Percentiles rank a stretch among this genome's conserved stretches.
Evolutionary conservation across 2,113 vertebrate species (phyloP).

Genomic region (Gobio gobio): DNA sequence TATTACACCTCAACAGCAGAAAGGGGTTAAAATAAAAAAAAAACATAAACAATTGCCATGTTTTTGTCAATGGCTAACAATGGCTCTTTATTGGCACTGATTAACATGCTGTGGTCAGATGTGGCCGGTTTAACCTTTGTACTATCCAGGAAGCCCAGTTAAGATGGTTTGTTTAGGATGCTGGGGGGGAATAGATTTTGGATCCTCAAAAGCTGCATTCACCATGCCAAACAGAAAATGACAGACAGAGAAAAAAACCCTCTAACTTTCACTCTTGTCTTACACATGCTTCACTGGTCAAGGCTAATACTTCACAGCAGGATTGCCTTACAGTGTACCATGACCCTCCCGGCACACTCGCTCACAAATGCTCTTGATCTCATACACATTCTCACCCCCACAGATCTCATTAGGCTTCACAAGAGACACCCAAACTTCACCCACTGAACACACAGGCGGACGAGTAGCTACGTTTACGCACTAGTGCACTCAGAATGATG

Average conservation of each 20-base stretch:
- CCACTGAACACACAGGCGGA: slow-evolving; percentile 29
- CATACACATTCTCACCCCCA: slow-evolving; percentile 23
- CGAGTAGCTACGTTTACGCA: neutral
- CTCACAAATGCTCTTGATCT: slow-evolving; percentile 38
- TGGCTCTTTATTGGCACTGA: neutral
- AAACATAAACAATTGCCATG: neutral
- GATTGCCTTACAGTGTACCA: slow-evolving; percentile 39
- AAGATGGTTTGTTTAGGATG: neutral
- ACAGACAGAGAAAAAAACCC: neutral
- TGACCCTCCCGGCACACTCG: slow-evolving; percentile 30
- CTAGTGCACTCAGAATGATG: neutral
- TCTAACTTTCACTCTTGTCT: slow-evolving; percentile 3
- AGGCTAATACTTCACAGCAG: slow-evolving; percentile 59
- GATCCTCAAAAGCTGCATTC: slow-evolving; percentile 4
- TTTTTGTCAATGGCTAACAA: slow-evolving; percentile 22
- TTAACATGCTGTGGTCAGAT: neutral
- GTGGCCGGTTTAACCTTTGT: slow-evolving; percentile 16
- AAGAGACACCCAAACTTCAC: slow-evolving; percentile 46
- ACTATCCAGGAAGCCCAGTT: neutral
- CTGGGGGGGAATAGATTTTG: neutral
- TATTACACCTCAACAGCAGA: neutral
- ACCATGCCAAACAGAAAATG: slow-evolving; percentile 17
- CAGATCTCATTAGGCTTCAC: slow-evolving; percentile 40
- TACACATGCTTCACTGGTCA: slow-evolving; percentile 52
- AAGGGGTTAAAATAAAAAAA: neutral